Conservation (phyloP, 2,888 invertebrate genomes). For the Poecilobothrus nobilitatus region DNA sequence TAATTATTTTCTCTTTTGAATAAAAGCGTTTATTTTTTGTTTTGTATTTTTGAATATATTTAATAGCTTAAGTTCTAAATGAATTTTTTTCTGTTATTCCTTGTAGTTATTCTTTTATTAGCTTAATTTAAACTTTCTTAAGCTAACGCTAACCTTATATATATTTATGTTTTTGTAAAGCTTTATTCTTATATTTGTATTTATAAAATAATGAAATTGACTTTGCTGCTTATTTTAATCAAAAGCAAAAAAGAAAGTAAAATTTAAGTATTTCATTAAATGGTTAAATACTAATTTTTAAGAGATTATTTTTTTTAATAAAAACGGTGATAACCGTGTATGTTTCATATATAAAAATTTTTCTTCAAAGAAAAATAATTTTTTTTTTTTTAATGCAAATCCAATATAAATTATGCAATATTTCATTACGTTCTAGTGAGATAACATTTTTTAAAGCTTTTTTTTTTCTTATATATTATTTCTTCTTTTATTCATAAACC, state of each 20-base stretch:
- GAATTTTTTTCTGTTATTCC: no score
- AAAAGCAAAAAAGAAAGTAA: neutral
- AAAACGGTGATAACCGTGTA: neutral
- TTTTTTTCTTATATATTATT: neutral
- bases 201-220: no score
- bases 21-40: no score
- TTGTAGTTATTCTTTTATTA: no score
- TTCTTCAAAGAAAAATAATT: neutral
- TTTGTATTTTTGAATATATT: no score
- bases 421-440: conserved; percentile 35
- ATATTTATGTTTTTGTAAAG: no score
- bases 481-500: neutral
- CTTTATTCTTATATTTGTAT: no score
- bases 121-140: no score
- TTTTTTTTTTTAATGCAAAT: neutral
- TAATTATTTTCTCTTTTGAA: no score
- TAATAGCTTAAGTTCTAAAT: no score
- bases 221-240: no score
- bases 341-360: neutral
- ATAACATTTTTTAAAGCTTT: conserved; percentile 23
- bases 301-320: neutral
- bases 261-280: neutral
- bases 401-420: conserved; percentile 38
- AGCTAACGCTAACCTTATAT: no score
- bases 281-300: neutral